These are phyloP conservation scores for Camarhynchus parvulus DNA, from an alignment of 2,113 vertebrate genomes.

Conservation along the genomic window DNA sequence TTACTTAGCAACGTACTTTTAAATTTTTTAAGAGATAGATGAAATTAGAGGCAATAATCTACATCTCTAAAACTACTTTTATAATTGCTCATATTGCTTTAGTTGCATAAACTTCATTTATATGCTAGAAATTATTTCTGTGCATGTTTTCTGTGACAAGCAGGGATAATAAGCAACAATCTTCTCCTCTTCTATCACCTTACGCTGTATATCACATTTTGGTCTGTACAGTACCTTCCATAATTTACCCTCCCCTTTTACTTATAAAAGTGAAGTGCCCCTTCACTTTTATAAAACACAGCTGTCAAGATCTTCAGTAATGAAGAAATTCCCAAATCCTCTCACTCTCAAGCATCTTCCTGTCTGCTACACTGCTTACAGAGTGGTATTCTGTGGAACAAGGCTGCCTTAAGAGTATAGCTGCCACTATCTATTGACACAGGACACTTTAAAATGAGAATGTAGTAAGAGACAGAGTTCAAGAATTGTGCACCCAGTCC, in stretches of 20 bases:
- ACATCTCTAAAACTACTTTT: background rate
- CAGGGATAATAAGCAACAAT: background rate
- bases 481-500: background rate
- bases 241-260: background rate
- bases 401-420: background rate
- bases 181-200: background rate
- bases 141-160: background rate
- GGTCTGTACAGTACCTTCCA: background rate
- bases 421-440: slow-evolving; percentile 10
- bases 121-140: background rate
- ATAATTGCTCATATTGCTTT: background rate
- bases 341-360: background rate
- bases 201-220: background rate
- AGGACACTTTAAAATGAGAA: background rate
- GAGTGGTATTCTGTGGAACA: background rate
- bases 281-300: background rate
- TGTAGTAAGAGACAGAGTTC: slow-evolving; percentile 21
- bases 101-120: background rate
- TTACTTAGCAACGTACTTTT: background rate
- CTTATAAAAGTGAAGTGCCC: background rate
- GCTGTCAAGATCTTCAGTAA: background rate
- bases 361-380: background rate
- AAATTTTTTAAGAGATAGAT: background rate
- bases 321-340: background rate
- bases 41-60: background rate